Conservation (phyloP, 2,888 invertebrate species). For the Allygus modestus region DNA sequence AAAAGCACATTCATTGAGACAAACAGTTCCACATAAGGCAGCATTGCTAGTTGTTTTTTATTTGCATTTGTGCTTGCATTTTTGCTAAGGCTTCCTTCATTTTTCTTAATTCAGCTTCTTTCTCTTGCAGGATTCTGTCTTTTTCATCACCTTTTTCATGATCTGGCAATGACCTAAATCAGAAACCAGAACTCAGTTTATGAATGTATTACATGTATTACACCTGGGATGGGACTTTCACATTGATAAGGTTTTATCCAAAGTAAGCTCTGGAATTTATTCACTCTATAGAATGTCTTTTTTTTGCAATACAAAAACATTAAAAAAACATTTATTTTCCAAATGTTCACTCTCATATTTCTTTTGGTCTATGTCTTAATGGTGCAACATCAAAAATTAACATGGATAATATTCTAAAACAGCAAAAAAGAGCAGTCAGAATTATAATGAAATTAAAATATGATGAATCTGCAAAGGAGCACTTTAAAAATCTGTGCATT, state of each 20-base stretch:
- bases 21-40: slow-evolving; percentile 8
- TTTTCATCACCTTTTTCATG: slow-evolving; percentile 64
- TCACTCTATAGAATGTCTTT: too few relatives aligned
- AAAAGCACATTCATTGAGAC: slow-evolving; percentile 31
- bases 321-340: not conserved
- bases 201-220: not conserved
- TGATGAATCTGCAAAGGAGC: too few relatives aligned
- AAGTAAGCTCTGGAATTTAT: too few relatives aligned
- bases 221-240: not conserved
- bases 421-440: too few relatives aligned
- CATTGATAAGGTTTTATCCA: too few relatives aligned
- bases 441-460: too few relatives aligned
- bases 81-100: slow-evolving; percentile 98
- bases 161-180: slow-evolving; percentile 64
- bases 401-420: too few relatives aligned
- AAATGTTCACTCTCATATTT: too few relatives aligned
- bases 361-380: too few relatives aligned
- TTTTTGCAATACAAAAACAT: not conserved
- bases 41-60: slow-evolving; percentile 74
- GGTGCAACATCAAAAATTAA: too few relatives aligned
- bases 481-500: too few relatives aligned
- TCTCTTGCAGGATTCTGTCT: slow-evolving; percentile 91
- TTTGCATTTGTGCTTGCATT: slow-evolving; percentile 97
- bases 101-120: slow-evolving; percentile 93
- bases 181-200: not conserved